phyloP scores from a whole-genome alignment of 2,797 vertebrate species.

The Babyrousa celebensis region DNA sequence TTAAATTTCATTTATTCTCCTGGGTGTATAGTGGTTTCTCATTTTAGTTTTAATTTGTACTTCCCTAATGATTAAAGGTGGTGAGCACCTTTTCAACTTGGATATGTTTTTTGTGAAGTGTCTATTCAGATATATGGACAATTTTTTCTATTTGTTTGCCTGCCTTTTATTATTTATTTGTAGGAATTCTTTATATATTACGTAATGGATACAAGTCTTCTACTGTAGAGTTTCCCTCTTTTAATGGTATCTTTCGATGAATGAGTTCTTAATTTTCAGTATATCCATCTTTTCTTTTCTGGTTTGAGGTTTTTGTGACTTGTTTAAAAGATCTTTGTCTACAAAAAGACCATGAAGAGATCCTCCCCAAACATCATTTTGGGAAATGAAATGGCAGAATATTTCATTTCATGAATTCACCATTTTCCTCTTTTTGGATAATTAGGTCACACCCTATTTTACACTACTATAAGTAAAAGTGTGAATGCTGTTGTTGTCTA shows the following conservation, averaged over 20 bases:
- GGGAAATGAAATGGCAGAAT: not conserved
- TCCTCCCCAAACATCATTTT: not conserved
- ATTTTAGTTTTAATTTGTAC: conserved; percentile 3
- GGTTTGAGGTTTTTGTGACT: not conserved
- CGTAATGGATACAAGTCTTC: not conserved
- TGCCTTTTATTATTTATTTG: not conserved
- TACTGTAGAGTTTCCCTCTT: not conserved
- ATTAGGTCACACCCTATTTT: not conserved
- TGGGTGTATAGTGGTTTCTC: not conserved
- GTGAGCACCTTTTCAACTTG: not conserved
- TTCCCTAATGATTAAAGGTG: not conserved
- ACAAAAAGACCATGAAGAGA: not conserved
- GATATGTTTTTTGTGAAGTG: not conserved
- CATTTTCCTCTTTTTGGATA: conserved; percentile 12
- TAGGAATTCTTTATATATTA: not conserved
- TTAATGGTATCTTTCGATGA: not conserved
- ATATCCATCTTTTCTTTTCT: not conserved
- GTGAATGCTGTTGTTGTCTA: not conserved
- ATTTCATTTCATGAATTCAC: conserved; percentile 25
- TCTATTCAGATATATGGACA: not conserved
- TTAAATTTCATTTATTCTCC: not conserved
- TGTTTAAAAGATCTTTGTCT: conserved; percentile 11
- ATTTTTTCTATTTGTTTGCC: not conserved
- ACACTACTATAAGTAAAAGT: not conserved
- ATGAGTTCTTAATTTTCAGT: not conserved